Base-by-base conservation (phyloP, 2,888 invertebrate genomes). In the Himalopsyche tibetana region DNA sequence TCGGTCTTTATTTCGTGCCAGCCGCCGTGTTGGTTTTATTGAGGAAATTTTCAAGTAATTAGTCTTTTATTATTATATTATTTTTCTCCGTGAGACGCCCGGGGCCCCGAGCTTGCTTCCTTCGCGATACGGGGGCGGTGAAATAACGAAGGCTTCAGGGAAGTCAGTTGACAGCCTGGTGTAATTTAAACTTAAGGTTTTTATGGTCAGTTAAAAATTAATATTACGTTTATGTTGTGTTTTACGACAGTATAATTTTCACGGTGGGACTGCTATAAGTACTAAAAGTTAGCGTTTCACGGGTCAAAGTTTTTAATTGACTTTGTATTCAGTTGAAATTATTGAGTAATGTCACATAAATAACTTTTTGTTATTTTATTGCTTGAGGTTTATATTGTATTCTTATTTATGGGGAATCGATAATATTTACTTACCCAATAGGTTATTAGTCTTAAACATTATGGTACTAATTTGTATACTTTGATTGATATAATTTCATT, bases 51-150 rank as follows among this genome's bases (percentile, higher is more conserved):
- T 92, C 91, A 91, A 91, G 92, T 92, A 93, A 93, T 93, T 93
- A 93, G 92, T 92, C 92, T 93, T 93, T 93, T 93, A 93, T 93
- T 93, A 92, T 93, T 92, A 92, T 93, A 92, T 93, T 93, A 93
- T 93, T 93, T 92, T 92, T 91, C 91, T 89, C 90, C 92, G 92
- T 92, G 92, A 92, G 86, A 90, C 85, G 87, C 84, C 85, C 84
- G 51, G 85, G 80, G 80, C 63, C 63, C 28, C 28, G 79, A 83
- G 85, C 83, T 83, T 82, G 56, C 83, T 74, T 55, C 85, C 36
- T 84, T 79, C 55, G 82, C 80, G 56, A 82, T 81, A 84, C 69
- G 84, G 83, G 84, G 82, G 84, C 63, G 80, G 80, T 80, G 38
- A 80, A 84, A 69, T 80, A 84, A 74, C 69, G 84, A 82, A 56